These are phyloP conservation scores for Capreolus pygargus DNA, from an alignment of 2,113 vertebrate genomes.

Conservation along the genomic window DNA sequence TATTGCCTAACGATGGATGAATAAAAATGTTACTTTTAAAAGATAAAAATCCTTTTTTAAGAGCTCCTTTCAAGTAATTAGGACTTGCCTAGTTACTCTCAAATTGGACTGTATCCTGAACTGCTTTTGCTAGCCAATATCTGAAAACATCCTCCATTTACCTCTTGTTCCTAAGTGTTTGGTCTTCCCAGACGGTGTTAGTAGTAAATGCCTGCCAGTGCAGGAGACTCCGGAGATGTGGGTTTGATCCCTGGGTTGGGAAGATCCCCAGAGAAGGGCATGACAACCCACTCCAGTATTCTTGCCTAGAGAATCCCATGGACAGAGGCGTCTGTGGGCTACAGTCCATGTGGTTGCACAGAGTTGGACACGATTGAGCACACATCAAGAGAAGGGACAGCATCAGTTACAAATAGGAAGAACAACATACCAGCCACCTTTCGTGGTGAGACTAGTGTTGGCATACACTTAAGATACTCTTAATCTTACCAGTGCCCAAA, in stretches of 20 bases:
- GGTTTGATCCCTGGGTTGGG: background rate
- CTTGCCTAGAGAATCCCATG: background rate
- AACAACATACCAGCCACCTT: accelerated
- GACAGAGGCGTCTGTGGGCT: background rate
- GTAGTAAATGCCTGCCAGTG: background rate
- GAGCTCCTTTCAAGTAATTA: background rate
- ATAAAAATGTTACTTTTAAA: background rate
- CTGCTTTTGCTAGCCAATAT: background rate
- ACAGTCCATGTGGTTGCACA: background rate
- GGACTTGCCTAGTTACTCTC: background rate
- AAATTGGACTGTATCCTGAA: background rate
- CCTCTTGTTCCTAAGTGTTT: background rate
- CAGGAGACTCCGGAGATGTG: background rate
- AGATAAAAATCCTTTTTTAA: background rate
- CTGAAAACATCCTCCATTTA: background rate
- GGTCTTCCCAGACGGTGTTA: background rate
- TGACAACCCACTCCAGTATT: background rate
- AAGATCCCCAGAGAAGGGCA: background rate
- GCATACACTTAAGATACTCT: background rate
- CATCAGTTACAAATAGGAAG: background rate
- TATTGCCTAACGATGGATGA: background rate
- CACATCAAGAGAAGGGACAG: background rate
- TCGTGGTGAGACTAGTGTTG: background rate
- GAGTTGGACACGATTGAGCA: background rate
- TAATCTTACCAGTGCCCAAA: background rate